These are phyloP conservation scores for Harlomillsia oculata DNA, from an alignment of 1,140 invertebrate species.

Conservation along the genomic window DNA sequence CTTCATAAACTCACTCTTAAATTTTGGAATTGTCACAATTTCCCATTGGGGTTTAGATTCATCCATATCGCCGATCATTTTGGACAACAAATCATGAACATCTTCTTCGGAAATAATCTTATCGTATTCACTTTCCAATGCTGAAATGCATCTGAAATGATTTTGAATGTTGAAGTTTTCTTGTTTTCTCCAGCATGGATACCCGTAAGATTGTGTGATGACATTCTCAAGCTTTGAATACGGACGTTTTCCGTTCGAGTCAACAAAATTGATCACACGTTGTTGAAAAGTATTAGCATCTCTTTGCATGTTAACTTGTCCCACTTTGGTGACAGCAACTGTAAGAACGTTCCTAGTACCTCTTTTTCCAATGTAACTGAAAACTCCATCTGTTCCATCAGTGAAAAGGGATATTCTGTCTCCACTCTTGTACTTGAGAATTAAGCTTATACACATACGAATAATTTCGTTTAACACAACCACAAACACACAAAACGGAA, in stretches of 20 bases:
- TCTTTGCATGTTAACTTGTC: not conserved
- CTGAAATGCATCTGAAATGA: not conserved
- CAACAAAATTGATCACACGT: not conserved
- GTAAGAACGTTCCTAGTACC: constrained; percentile 1
- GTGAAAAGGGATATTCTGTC: not conserved
- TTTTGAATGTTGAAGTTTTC: not conserved
- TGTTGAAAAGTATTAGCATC: not conserved
- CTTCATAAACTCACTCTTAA: not conserved
- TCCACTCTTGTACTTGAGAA: not conserved
- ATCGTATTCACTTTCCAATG: not conserved
- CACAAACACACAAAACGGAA: not conserved
- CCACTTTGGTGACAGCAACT: not conserved
- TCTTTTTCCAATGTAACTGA: not conserved
- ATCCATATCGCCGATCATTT: constrained; percentile 3
- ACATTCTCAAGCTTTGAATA: constrained; percentile 17
- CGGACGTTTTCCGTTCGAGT: constrained; percentile 1
- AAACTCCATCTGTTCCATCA: not conserved
- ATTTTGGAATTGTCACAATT: not conserved
- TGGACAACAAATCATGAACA: not conserved
- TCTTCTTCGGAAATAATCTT: constrained; percentile 2
- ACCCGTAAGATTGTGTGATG: not conserved
- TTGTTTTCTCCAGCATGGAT: constrained; percentile 10
- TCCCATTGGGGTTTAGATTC: constrained; percentile 17
- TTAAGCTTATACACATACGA: not conserved
- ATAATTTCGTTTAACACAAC: not conserved